phyloP scores from a whole-genome alignment of 2,888 invertebrate species.

The Dryococelus australis region DNA sequence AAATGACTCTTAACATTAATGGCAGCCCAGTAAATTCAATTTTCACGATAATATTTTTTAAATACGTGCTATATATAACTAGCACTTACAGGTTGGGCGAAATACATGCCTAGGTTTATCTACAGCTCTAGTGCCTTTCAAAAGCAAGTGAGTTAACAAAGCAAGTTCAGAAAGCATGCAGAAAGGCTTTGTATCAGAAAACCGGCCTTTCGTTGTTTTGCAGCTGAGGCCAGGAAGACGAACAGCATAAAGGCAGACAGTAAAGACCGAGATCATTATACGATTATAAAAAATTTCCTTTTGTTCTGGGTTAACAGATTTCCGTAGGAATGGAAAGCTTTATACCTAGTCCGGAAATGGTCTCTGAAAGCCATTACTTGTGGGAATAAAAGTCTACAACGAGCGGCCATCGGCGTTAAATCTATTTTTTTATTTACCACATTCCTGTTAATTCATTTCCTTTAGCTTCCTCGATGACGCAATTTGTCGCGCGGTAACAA shows the following conservation, averaged over 20 bases:
- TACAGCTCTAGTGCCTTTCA: not conserved
- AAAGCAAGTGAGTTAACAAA: not conserved
- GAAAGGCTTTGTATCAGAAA: not conserved
- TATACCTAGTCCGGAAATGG: too few species aligned
- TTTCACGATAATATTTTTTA: too few species aligned
- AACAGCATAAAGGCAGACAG: not conserved
- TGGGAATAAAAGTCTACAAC: not conserved
- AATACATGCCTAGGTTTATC: too few species aligned
- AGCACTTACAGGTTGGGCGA: too few species aligned
- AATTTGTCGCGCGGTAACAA: not conserved
- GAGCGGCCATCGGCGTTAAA: not conserved
- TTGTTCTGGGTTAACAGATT: not conserved
- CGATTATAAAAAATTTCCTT: not conserved
- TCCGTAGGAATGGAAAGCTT: not conserved
- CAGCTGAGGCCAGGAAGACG: not conserved
- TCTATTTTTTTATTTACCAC: not conserved
- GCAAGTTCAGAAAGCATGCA: not conserved
- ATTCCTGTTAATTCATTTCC: not conserved
- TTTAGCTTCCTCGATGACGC: not conserved
- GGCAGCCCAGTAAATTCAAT: too few species aligned
- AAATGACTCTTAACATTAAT: too few species aligned
- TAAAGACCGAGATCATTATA: not conserved
- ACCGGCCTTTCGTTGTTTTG: not conserved
- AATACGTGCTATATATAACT: too few species aligned
- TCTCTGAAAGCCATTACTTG: too few species aligned